A percentile compares a stretch with the other conserved stretches of the same genome.
Conservation (phyloP, 2,113 vertebrate genomes). For the Callaeas wilsoni region DNA sequence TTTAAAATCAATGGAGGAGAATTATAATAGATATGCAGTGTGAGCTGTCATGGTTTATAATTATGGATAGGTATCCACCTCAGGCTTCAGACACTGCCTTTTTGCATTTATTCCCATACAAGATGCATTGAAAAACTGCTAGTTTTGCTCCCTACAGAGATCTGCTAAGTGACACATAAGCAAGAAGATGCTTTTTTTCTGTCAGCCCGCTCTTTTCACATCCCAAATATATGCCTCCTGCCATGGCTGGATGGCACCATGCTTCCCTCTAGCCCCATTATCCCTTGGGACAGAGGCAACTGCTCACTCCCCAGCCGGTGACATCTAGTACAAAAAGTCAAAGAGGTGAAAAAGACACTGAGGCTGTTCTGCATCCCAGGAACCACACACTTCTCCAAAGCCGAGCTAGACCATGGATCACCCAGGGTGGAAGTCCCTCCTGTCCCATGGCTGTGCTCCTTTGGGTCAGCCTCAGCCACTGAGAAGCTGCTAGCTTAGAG, state of each 20-base stretch:
- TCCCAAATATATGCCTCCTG: neutral
- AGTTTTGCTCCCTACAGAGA: neutral
- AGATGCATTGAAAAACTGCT: neutral
- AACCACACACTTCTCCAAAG: neutral
- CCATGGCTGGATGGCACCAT: neutral
- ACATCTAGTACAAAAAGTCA: neutral
- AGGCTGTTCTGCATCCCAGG: neutral
- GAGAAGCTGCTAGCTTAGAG: neutral
- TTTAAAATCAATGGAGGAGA: neutral
- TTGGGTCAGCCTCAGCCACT: neutral
- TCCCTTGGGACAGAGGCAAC: neutral
- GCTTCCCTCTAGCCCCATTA: neutral
- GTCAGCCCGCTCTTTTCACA: neutral
- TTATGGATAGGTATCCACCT: neutral
- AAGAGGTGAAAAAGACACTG: neutral
- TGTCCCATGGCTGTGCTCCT: neutral
- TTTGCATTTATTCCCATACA: neutral
- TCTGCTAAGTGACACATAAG: neutral
- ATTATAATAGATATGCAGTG: neutral
- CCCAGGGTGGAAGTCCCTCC: rapidly evolving
- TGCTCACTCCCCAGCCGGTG: neutral
- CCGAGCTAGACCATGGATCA: neutral
- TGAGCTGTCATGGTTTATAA: neutral
- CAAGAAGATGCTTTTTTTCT: neutral
- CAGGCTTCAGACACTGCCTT: neutral